phyloP scores from a whole-genome alignment of 2,888 invertebrate species.

The Macrophya annulata region DNA sequence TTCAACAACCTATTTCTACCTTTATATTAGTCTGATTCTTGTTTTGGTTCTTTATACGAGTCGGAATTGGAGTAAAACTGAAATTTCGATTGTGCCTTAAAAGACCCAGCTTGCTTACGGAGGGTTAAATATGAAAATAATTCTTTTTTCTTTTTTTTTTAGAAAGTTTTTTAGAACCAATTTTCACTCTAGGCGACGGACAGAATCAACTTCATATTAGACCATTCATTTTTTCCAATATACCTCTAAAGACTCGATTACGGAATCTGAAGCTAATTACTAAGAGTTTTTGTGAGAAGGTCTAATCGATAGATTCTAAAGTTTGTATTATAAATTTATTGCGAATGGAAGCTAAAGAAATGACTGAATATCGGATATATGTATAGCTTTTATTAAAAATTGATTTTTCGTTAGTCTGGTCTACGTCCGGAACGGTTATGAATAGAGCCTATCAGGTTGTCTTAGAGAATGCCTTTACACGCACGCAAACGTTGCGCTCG shows the following conservation, averaged over 20 bases:
- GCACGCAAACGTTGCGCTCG: slow-evolving; percentile 3
- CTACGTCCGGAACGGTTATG: slow-evolving; percentile 15
- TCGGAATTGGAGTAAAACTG: too few relatives aligned
- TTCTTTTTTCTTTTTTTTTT: neutral
- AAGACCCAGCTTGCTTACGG: too few relatives aligned
- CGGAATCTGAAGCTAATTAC: slow-evolving; percentile 12
- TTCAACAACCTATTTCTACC: too few relatives aligned
- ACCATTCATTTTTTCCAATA: neutral
- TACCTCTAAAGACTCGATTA: neutral
- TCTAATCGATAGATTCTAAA: neutral
- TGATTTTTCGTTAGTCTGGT: slow-evolving; percentile 13
- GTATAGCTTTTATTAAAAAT: neutral
- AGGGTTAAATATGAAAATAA: neutral
- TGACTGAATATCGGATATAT: neutral
- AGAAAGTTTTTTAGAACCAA: neutral
- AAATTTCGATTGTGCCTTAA: too few relatives aligned
- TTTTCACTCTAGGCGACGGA: neutral
- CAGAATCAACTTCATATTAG: neutral
- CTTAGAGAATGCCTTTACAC: slow-evolving; percentile 1
- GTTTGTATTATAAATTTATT: neutral
- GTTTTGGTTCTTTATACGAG: too few relatives aligned
- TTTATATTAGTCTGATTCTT: too few relatives aligned
- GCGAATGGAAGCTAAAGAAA: neutral
- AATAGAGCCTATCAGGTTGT: slow-evolving; percentile 6
- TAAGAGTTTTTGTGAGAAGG: neutral